These are phyloP conservation scores for Sardinella longiceps DNA, from an alignment of 2,797 vertebrate species.

Conservation along the genomic window DNA sequence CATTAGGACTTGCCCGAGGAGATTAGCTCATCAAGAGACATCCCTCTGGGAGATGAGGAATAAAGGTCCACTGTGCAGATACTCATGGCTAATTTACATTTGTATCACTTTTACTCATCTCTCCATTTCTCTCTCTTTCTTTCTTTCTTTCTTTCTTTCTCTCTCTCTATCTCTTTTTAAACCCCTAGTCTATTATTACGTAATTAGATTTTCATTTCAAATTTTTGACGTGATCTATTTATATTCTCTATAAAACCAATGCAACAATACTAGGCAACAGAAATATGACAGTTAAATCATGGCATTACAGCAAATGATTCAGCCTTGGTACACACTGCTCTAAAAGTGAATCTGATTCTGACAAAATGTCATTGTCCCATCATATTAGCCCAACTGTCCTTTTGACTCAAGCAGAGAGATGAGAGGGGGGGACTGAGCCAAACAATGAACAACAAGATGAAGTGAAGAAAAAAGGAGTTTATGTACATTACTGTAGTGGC, in stretches of 20 bases:
- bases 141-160: neutral
- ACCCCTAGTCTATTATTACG: neutral
- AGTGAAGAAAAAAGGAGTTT: neutral
- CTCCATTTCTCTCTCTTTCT: neutral
- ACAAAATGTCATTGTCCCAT: neutral
- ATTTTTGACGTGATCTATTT: neutral
- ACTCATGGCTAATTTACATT: conserved; percentile 10
- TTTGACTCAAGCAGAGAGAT: neutral
- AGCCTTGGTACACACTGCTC: too few relatives aligned
- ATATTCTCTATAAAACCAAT: neutral
- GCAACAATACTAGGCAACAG: neutral
- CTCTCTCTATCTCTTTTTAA: neutral
- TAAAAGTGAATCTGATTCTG: neutral
- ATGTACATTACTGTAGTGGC: neutral
- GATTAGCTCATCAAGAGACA: neutral
- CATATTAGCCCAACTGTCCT: neutral
- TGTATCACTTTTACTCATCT: neutral
- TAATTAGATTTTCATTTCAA: conserved; percentile 1
- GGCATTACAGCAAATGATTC: neutral
- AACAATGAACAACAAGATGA: neutral
- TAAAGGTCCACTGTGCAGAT: neutral
- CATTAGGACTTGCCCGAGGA: neutral
- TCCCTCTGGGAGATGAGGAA: neutral
- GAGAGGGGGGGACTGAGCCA: too few relatives aligned
- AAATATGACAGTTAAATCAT: neutral